Base-by-base conservation (phyloP, 2,113 vertebrate genomes). In the Serinus canaria region DNA sequence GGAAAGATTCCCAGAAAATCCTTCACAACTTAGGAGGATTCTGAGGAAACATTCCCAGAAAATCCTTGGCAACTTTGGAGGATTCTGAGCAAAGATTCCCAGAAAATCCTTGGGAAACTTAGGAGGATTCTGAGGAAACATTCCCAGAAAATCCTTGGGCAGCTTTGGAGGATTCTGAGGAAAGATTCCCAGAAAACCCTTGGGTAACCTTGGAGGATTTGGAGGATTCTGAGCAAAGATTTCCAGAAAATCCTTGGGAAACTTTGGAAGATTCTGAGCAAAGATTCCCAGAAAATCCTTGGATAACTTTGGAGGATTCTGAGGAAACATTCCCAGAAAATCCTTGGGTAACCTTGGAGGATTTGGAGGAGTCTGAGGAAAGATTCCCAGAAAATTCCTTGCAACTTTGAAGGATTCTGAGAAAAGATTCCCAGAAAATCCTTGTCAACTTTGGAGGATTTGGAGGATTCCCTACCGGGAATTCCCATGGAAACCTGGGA, bases 321-420 rank as follows among this genome's bases (percentile, higher is more conserved):
- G 6, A 23, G 50, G 4, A 28, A 28, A 11, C 14, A 4, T 81
- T 68, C 69, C 82, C 19, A 1, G 35, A 4, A 79, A 53, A 37
- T 4, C 15, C 16, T 13, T 52, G 0, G 2, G 15, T 2, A 2
- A 3, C 9, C 13, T 4, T 4, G 4, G 8, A 7, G 14, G 49
- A 50, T 50, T 50, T 37, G 37, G 37, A 37, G 37, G 37, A 37
- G 8, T 37, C 14, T 27, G 49, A 6, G 24, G 3, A 25, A 15
- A 25, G 8, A 50, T 50, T 50, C 8, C 49, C 49, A 50, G 24
- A 27, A 50, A 25, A 50, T n/a, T 27, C 8, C 14, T 50, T 50
- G 2, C 7, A 50, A 15, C 13, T 4, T 49, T 25, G 49, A 13
- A 25, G 24, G 49, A 25, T 49, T 49, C 14, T 25, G 24, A 3